These are phyloP conservation scores for Tenebrosternarchus preto DNA, from an alignment of 2,113 vertebrate species.

Conservation along the genomic window DNA sequence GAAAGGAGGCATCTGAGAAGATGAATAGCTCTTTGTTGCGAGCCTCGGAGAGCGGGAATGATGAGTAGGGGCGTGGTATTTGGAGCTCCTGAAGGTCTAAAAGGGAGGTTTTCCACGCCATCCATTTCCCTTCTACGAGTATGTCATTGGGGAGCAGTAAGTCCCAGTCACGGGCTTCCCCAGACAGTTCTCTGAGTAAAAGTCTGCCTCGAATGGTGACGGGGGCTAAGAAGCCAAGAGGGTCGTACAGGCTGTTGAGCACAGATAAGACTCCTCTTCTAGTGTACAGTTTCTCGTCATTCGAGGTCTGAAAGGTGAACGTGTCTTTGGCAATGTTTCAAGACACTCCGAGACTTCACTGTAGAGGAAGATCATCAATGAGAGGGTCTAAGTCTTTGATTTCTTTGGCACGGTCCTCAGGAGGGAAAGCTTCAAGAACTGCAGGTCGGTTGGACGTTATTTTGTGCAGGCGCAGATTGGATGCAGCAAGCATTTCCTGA, in stretches of 20 bases:
- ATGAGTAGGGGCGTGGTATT: not conserved
- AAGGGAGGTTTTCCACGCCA: slow-evolving; percentile 6
- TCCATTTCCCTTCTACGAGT: no score
- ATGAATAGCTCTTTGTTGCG: not conserved
- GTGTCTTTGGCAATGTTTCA: not conserved
- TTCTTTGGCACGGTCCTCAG: not conserved
- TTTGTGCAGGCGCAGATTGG: not conserved
- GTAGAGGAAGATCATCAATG: not conserved
- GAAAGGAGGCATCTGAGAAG: not conserved
- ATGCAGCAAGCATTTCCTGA: not conserved
- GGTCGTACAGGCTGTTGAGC: slow-evolving; percentile 1
- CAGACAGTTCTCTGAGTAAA: slow-evolving; percentile 13
- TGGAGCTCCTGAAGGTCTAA: not conserved
- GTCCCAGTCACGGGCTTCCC: slow-evolving; percentile 6
- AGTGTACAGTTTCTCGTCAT: slow-evolving; percentile 19
- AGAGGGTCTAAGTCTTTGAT: not conserved
- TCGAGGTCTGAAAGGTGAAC: not conserved
- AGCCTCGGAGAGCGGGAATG: not conserved
- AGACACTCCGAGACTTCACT: not conserved
- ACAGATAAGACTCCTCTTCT: not conserved
- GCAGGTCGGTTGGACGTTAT: not conserved
- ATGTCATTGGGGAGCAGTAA: slow-evolving; percentile 8
- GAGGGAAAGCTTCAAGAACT: not conserved
- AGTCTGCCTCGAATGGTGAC: slow-evolving; percentile 28
- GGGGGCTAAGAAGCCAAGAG: not conserved